These are phyloP conservation scores for Agrypnia vestita DNA, from an alignment of 1,140 invertebrate species.

Conservation along the genomic window DNA sequence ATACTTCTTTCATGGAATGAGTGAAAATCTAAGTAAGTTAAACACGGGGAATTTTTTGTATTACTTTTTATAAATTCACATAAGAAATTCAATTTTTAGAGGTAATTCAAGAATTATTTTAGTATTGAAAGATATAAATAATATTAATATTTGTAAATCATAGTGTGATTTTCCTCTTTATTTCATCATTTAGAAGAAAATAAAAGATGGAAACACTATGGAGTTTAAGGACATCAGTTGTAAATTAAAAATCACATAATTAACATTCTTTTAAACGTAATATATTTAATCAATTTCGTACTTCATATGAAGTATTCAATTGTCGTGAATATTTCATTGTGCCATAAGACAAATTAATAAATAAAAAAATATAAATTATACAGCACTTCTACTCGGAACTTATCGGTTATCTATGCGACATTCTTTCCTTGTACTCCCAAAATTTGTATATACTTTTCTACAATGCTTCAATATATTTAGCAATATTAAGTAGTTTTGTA, in stretches of 20 bases:
- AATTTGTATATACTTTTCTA: constrained; percentile 34
- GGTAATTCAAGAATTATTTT: too few species aligned
- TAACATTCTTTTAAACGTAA: not conserved
- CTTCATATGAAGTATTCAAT: constrained; percentile 30
- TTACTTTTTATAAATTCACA: too few species aligned
- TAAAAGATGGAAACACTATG: not conserved
- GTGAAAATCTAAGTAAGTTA: too few species aligned
- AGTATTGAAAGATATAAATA: too few species aligned
- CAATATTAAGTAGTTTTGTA: constrained; percentile 38
- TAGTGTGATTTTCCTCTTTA: too few species aligned
- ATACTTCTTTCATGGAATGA: too few species aligned
- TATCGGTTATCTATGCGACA: not conserved
- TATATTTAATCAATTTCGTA: constrained; percentile 32
- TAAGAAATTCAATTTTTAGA: too few species aligned
- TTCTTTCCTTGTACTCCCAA: constrained; percentile 23
- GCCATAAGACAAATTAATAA: constrained; percentile 45
- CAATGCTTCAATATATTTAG: constrained; percentile 25
- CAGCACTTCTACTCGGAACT: too few species aligned
- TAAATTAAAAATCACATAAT: too few species aligned
- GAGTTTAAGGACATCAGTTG: not conserved
- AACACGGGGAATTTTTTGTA: too few species aligned
- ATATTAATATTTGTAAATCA: too few species aligned
- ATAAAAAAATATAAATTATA: not conserved
- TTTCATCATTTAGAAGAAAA: too few species aligned
- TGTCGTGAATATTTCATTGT: constrained; percentile 55